Conservation (phyloP, 2,888 invertebrate species). For the Pollenia angustigena region DNA sequence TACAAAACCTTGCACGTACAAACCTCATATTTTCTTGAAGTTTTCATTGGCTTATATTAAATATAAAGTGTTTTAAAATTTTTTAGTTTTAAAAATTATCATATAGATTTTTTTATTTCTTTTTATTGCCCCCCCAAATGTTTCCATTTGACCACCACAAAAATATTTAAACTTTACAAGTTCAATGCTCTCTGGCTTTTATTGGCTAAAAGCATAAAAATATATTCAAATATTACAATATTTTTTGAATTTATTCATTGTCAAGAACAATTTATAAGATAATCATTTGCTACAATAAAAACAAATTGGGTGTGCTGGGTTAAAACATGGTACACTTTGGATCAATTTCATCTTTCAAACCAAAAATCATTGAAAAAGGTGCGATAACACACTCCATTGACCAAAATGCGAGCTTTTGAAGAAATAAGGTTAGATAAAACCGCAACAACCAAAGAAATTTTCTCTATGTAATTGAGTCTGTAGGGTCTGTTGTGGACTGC, state of each 20-base stretch:
- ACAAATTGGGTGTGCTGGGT: not conserved
- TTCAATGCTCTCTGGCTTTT: slow-evolving; percentile 54
- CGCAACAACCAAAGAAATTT: too few species aligned
- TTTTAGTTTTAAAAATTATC: not conserved
- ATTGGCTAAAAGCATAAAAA: slow-evolving; percentile 3
- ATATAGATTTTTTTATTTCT: not conserved
- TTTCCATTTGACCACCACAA: not conserved
- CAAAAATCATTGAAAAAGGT: too few species aligned
- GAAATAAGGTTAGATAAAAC: too few species aligned
- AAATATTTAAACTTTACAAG: slow-evolving; percentile 43
- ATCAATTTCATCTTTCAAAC: too few species aligned
- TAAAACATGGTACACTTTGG: too few species aligned
- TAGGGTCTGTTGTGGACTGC: too few species aligned
- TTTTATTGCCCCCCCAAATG: not conserved
- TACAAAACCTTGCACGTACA: slow-evolving; percentile 20
- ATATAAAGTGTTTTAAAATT: slow-evolving; percentile 19
- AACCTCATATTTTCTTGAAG: slow-evolving; percentile 15
- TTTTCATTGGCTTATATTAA: slow-evolving; percentile 1
- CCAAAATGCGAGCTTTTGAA: too few species aligned
- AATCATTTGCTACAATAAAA: not conserved
- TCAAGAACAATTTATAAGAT: slow-evolving; percentile 7
- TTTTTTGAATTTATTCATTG: slow-evolving; percentile 7
- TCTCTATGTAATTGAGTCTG: too few species aligned
- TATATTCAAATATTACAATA: not conserved
- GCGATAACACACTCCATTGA: too few species aligned